Evolutionary conservation across 1,140 invertebrate species (phyloP).

Genomic region (Neodiprion fabricii): DNA sequence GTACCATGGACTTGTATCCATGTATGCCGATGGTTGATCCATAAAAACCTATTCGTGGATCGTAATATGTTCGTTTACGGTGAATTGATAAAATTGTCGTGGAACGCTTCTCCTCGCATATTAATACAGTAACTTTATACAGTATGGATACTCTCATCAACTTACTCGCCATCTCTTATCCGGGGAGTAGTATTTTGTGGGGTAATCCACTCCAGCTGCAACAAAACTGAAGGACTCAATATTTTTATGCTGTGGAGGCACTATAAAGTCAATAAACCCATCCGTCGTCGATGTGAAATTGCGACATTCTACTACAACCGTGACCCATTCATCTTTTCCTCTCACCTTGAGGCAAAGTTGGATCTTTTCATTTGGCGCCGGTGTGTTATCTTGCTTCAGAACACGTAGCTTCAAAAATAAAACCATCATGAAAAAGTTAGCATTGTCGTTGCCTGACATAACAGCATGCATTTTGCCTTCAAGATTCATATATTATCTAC

Average conservation of each 20-base stretch:
- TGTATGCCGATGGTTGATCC: conserved; percentile 56
- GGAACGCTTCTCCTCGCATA: background rate
- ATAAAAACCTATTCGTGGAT: conserved; percentile 47
- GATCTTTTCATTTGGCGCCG: conserved; percentile 53
- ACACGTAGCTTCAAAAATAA: conserved; percentile 46
- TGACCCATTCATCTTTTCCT: conserved; percentile 52
- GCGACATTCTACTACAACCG: conserved; percentile 53
- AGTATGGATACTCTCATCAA: background rate
- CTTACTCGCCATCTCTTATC: conserved; percentile 57
- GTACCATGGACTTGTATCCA: conserved; percentile 56
- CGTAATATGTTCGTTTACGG: too few species aligned
- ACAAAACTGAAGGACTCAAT: conserved; percentile 54
- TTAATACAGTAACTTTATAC: background rate
- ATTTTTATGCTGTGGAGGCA: conserved; percentile 54
- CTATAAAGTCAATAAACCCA: conserved; percentile 58
- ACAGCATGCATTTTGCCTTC: background rate
- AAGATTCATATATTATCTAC: background rate
- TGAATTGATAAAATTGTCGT: background rate
- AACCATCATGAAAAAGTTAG: background rate
- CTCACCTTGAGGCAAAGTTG: conserved; percentile 54
- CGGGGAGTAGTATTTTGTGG: conserved; percentile 58
- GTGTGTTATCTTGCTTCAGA: conserved; percentile 49
- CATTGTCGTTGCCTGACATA: background rate
- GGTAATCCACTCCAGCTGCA: conserved; percentile 55
- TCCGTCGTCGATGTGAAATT: conserved; percentile 54